A percentile compares a stretch with the other conserved stretches of the same genome.
phyloP scores from a whole-genome alignment of 2,113 vertebrate species.

The Haplochromis vanheusdeni region DNA sequence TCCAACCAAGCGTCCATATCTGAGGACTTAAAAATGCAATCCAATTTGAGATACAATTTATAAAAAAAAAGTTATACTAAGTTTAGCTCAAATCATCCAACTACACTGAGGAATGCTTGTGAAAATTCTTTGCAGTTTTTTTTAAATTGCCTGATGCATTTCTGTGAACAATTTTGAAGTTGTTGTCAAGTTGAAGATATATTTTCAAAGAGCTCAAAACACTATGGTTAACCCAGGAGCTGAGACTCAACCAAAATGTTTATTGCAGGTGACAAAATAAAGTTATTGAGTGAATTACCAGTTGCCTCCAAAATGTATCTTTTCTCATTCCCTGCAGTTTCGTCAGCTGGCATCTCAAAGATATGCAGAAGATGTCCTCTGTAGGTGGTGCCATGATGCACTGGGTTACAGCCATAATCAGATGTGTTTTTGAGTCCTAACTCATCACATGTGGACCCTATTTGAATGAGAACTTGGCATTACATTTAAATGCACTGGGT shows the following conservation, averaged over 20 bases:
- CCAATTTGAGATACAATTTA: neutral
- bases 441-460: neutral
- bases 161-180: neutral
- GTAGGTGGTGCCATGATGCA: neutral
- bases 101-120: neutral
- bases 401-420: neutral
- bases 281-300: neutral
- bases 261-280: neutral
- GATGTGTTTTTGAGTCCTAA: neutral
- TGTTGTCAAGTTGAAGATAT: neutral
- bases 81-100: neutral
- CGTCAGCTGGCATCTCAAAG: neutral
- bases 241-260: neutral
- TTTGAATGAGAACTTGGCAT: neutral
- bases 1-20: neutral
- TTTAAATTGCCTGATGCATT: neutral
- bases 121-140: neutral
- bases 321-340: neutral
- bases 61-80: neutral
- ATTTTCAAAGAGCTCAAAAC: neutral
- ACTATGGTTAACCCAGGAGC: neutral
- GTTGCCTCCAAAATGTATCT: neutral
- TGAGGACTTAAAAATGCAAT: neutral
- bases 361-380: neutral
- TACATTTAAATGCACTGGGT: neutral